Evolutionary conservation across 2,797 vertebrate genomes (phyloP).

Genomic region (Chaenodraco wilsoni): DNA sequence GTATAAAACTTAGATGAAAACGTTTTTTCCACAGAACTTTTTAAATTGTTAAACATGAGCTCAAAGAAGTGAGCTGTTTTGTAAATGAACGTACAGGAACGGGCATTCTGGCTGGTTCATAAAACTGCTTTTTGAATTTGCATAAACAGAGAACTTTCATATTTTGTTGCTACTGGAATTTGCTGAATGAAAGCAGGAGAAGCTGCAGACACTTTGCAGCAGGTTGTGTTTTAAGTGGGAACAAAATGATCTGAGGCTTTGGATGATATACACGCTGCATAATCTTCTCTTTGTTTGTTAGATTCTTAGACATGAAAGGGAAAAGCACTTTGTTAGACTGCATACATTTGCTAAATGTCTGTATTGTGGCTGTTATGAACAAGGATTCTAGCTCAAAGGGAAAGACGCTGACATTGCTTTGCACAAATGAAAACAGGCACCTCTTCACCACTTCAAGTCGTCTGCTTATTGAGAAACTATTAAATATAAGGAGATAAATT

Average conservation of each 20-base stretch:
- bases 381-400: conserved; percentile 14
- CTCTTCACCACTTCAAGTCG: neutral
- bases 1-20: neutral
- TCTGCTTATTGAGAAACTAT: conserved; percentile 25
- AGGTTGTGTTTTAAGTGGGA: conserved; percentile 37
- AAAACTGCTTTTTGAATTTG: conserved; percentile 12
- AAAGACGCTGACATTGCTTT: conserved; percentile 8
- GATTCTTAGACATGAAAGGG: conserved; percentile 40
- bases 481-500: conserved; percentile 13
- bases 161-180: conserved; percentile 6
- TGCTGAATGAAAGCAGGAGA: conserved; percentile 4
- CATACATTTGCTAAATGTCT: conserved; percentile 21
- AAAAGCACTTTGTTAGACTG: conserved; percentile 33
- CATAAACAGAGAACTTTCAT: neutral
- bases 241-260: conserved; percentile 36
- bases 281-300: conserved; percentile 36
- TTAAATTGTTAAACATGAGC: conserved; percentile 1
- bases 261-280: conserved; percentile 34
- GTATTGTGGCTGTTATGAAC: conserved; percentile 41
- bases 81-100: neutral
- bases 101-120: neutral
- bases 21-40: conserved; percentile 5
- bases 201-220: conserved; percentile 21
- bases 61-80: conserved; percentile 23
- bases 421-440: neutral